Base-by-base conservation (phyloP, 2,797 vertebrate genomes). In the Myotis myotis region DNA sequence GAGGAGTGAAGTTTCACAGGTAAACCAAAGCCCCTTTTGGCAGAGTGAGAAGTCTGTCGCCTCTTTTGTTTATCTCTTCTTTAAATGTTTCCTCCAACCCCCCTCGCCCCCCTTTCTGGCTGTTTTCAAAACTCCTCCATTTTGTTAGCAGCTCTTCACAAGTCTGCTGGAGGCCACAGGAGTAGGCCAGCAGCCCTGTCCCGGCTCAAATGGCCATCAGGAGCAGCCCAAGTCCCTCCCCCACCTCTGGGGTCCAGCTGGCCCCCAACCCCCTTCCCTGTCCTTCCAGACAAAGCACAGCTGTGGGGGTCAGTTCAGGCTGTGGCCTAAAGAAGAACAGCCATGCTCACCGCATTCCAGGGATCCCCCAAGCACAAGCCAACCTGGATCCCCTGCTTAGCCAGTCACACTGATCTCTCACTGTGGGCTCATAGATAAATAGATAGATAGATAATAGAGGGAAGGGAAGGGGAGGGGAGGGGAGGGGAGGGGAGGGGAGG, bases 11-110 rank as follows among this genome's bases (percentile, higher is more conserved):
- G 89, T 96, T 96, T 97, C 97, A 81, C 96, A 79, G 85, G 82
- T 80, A 93, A 94, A 90, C 79, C 94, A 93, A 96, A 95, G 92
- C 53, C 55, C 92, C 93, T 93, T 97, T 95, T 97, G 96, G 90
- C 83, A 17, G 76, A 86, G 95, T 97, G 96, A 96, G 92, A 97
- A 97, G 97, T 96, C 97, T 92, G 86, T 93, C 87, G 0, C 96
- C 74, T 89, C 72, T 87, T 94, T 60, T 95, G 89, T 97, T 97
- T 90, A 93, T 91, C 90, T 84, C 87, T 90, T 88, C 82, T 94
- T 75, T 72, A 62, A 95, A 93, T 30, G 82, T 87, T 97, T 97
- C 97, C 96, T 96, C 96, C 6, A 30, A 62, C 28, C 12, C 12
- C 25, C 12, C 25, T 3, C 57, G 12, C 5, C 28, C 12, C 25